phyloP scores from a whole-genome alignment of 2,113 vertebrate genomes.

The Danionella cerebrum region DNA sequence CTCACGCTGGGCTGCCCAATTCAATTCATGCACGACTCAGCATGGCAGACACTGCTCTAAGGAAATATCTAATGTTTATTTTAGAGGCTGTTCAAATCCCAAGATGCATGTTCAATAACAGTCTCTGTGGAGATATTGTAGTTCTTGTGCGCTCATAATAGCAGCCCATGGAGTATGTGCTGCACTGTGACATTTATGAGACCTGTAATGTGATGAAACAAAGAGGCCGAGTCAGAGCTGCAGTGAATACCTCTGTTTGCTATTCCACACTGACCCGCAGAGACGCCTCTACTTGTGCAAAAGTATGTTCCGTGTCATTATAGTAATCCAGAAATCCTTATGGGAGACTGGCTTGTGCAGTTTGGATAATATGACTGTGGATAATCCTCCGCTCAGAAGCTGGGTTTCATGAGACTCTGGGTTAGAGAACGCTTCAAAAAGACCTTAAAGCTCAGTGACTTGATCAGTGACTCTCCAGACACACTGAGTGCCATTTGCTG shows the following conservation, averaged over 20 bases:
- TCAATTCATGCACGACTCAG: conserved; percentile 48
- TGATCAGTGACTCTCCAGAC: not conserved
- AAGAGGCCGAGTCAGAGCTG: conserved; percentile 23
- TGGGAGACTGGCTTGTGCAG: conserved; percentile 14
- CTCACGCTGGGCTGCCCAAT: conserved; percentile 52
- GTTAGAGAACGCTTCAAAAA: conserved; percentile 15
- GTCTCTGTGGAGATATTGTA: conserved; percentile 42
- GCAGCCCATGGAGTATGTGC: conserved; percentile 32
- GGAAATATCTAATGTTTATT: conserved; percentile 56
- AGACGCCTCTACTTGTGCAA: conserved; percentile 5
- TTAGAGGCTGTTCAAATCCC: conserved; percentile 45
- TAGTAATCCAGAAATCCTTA: conserved; percentile 19
- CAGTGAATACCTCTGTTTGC: conserved; percentile 21
- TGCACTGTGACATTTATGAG: conserved; percentile 37
- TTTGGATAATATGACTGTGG: conserved; percentile 19
- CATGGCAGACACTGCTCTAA: conserved; percentile 49
- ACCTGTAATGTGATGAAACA: conserved; percentile 26
- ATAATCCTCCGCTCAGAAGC: conserved; percentile 21
- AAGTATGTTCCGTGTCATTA: conserved; percentile 26
- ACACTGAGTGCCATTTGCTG: not conserved
- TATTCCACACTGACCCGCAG: conserved; percentile 21
- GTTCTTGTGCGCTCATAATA: conserved; percentile 15
- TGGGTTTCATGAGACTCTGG: conserved; percentile 9
- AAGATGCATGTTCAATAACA: conserved; percentile 41
- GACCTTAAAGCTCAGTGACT: not conserved